A percentile compares a stretch with the other conserved stretches of the same genome.
phyloP scores from a whole-genome alignment of 2,113 vertebrate genomes.

The Podiceps cristatus region DNA sequence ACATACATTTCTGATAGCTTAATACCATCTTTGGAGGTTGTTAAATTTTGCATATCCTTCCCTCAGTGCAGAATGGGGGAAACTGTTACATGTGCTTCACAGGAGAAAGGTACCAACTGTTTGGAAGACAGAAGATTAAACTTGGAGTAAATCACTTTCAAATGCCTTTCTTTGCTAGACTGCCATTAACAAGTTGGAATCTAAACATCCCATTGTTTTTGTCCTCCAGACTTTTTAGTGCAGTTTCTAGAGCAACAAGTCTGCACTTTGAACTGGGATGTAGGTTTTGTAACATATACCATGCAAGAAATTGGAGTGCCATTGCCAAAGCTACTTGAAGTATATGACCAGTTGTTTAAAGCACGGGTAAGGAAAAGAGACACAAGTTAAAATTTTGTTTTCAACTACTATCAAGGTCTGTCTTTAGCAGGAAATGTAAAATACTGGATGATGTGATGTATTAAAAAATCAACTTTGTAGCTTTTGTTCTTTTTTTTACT shows the following conservation, averaged over 20 bases:
- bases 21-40: background rate
- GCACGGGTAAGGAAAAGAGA: slow-evolving; percentile 82
- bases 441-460: background rate
- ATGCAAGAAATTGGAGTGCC: slow-evolving; percentile 94
- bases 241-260: slow-evolving; percentile 94
- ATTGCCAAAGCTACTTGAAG: slow-evolving; percentile 89
- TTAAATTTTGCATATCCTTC: background rate
- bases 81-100: background rate
- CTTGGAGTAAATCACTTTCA: background rate
- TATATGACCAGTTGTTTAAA: slow-evolving; percentile 96
- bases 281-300: slow-evolving; percentile 91
- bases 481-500: background rate
- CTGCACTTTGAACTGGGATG: slow-evolving; percentile 91
- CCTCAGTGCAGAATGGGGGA: background rate
- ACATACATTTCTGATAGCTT: background rate
- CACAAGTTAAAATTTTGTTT: background rate
- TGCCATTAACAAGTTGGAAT: background rate
- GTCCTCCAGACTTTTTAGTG: slow-evolving; percentile 88
- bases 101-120: background rate
- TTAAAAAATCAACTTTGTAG: background rate
- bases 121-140: background rate
- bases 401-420: background rate
- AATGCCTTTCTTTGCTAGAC: background rate
- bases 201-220: background rate
- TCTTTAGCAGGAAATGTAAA: background rate